These are phyloP conservation scores for Xylota segnis DNA, from an alignment of 2,888 invertebrate genomes.

Conservation along the genomic window DNA sequence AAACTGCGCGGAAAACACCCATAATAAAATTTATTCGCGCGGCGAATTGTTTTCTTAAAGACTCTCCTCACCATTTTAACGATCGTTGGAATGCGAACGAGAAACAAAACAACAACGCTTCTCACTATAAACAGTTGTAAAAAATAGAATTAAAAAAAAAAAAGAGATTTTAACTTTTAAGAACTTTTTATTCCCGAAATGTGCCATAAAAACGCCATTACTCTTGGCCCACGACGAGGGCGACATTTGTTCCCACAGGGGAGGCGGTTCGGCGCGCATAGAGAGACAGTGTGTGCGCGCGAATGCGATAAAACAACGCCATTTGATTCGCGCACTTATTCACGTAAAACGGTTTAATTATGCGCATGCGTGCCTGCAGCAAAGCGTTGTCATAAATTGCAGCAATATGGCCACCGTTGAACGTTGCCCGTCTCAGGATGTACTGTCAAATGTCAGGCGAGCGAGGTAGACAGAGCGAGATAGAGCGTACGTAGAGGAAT, in stretches of 20 bases:
- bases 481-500: background rate
- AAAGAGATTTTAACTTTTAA: conserved; percentile 44
- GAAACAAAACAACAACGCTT: conserved; percentile 28
- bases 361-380: conserved; percentile 73
- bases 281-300: conserved; percentile 32
- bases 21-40: conserved; percentile 66
- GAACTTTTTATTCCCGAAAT: conserved; percentile 61
- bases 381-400: conserved; percentile 68
- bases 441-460: conserved; percentile 16
- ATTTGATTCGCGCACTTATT: conserved; percentile 73
- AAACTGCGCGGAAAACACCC: conserved; percentile 66
- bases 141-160: conserved; percentile 23
- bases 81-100: conserved; percentile 32
- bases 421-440: conserved; percentile 31
- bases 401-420: conserved; percentile 71
- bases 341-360: conserved; percentile 73
- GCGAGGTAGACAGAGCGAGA: background rate
- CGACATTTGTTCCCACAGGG: conserved; percentile 43
- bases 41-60: conserved; percentile 63
- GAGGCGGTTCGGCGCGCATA: background rate
- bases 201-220: conserved; percentile 54
- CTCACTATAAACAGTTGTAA: conserved; percentile 54
- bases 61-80: conserved; percentile 51
- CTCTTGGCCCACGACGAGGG: conserved; percentile 14
- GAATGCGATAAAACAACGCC: conserved; percentile 63